phyloP scores from a whole-genome alignment of 2,888 invertebrate species.

The Oscheius sp. region DNA sequence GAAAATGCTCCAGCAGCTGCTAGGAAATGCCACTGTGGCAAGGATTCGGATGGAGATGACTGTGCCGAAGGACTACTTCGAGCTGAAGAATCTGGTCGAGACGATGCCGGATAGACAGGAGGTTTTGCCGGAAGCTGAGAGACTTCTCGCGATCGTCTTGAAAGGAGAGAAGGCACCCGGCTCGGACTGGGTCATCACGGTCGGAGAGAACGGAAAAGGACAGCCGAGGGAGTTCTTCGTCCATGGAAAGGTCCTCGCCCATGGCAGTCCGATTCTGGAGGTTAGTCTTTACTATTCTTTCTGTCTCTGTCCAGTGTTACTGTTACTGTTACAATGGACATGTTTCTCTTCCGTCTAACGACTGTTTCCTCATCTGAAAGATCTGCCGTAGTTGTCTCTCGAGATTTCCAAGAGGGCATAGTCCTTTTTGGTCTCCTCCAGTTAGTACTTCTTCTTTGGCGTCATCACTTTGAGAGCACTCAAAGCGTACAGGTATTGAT shows the following conservation, averaged over 20 bases:
- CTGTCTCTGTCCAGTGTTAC: background rate
- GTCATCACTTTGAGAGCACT: too few relatives aligned
- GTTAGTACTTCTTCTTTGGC: too few relatives aligned
- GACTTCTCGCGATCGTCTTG: slow-evolving; percentile 42
- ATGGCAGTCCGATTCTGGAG: slow-evolving; percentile 41
- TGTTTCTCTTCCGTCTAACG: background rate
- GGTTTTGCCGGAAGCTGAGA: slow-evolving; percentile 8
- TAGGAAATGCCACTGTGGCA: background rate
- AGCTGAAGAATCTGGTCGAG: slow-evolving; percentile 10
- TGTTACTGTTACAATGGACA: background rate
- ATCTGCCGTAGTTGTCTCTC: background rate
- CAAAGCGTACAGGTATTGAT: too few relatives aligned
- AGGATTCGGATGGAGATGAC: background rate
- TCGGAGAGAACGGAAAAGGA: slow-evolving; percentile 38
- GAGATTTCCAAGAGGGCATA: background rate
- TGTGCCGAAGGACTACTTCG: slow-evolving; percentile 3
- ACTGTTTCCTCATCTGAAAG: background rate
- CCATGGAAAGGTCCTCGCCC: slow-evolving; percentile 48
- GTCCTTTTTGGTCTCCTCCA: background rate
- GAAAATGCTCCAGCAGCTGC: slow-evolving; percentile 4
- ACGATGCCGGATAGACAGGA: background rate
- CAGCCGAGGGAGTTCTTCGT: slow-evolving; percentile 44
- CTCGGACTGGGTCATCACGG: slow-evolving; percentile 51
- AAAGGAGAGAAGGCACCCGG: slow-evolving; percentile 44
- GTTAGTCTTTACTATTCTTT: slow-evolving; percentile 20